phyloP scores from a whole-genome alignment of 2,888 invertebrate species.

The Eudemis profundana region DNA sequence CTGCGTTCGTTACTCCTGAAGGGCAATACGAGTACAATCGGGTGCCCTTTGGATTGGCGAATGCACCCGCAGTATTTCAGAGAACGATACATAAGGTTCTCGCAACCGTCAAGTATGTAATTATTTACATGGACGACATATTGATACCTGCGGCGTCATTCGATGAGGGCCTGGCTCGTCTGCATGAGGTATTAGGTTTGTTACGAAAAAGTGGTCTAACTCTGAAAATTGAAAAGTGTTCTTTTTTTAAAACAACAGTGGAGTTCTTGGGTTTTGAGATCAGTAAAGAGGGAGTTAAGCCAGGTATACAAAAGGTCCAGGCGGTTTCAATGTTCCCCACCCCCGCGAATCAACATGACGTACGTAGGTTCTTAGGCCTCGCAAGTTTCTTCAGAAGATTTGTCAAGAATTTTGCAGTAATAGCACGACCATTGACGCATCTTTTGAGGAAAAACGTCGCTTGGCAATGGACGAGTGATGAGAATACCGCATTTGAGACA shows the following conservation, averaged over 20 bases:
- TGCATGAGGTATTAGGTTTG: background rate
- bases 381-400: slow-evolving; percentile 53
- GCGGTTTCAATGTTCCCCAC: slow-evolving; percentile 48
- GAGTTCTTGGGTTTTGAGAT: background rate
- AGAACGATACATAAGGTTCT: background rate
- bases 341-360: slow-evolving; percentile 47
- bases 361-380: slow-evolving; percentile 52
- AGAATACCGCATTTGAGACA: slow-evolving; percentile 45
- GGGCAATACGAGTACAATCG: slow-evolving; percentile 19
- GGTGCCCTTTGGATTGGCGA: slow-evolving; percentile 24
- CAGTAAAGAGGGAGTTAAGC: slow-evolving; percentile 40
- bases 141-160: background rate
- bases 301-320: slow-evolving; percentile 48
- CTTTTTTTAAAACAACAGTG: slow-evolving; percentile 44
- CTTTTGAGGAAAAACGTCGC: slow-evolving; percentile 42
- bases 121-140: slow-evolving; percentile 11
- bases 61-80: slow-evolving; percentile 4
- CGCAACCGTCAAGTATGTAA: background rate
- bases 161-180: background rate
- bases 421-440: slow-evolving; percentile 50
- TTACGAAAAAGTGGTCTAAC: slow-evolving; percentile 38
- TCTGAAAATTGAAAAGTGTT: slow-evolving; percentile 48
- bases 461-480: slow-evolving; percentile 44
- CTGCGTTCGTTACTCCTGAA: slow-evolving; percentile 30
- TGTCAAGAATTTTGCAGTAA: slow-evolving; percentile 48